These are phyloP conservation scores for Leptobrachium leishanense DNA, from an alignment of 2,113 vertebrate species.

Conservation along the genomic window DNA sequence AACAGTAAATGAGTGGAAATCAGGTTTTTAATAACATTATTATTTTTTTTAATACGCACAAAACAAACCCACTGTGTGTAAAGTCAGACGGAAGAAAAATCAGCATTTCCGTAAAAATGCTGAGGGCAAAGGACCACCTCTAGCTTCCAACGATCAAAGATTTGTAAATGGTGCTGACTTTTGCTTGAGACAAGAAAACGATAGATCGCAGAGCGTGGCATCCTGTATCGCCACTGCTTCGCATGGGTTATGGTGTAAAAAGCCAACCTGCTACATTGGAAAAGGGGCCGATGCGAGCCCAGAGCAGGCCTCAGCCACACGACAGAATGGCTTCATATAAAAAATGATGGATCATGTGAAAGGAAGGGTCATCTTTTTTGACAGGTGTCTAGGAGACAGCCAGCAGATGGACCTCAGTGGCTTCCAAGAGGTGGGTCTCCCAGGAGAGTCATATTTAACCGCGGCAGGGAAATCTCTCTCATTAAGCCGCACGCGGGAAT, in stretches of 20 bases:
- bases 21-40: too few species aligned
- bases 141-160: too few species aligned
- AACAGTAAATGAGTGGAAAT: too few species aligned
- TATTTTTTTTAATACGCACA: too few species aligned
- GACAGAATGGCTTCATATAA: conserved; percentile 19
- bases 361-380: conserved; percentile 34
- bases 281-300: not conserved
- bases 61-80: too few species aligned
- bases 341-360: not conserved
- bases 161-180: too few species aligned
- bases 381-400: conserved; percentile 30
- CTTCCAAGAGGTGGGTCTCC: conserved; percentile 23
- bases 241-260: too few species aligned
- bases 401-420: conserved; percentile 40
- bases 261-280: conserved; percentile 10
- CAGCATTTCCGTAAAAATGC: too few species aligned
- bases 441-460: conserved; percentile 34
- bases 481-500: conserved; percentile 28
- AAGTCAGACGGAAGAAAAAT: too few species aligned
- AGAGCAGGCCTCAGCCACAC: conserved; percentile 1
- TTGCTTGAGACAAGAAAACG: not conserved
- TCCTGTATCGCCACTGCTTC: not conserved
- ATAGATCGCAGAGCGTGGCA: not conserved
- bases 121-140: too few species aligned
- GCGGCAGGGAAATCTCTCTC: conserved; percentile 25